Conservation (phyloP, 2,797 vertebrate genomes). For the Characodon lateralis region DNA sequence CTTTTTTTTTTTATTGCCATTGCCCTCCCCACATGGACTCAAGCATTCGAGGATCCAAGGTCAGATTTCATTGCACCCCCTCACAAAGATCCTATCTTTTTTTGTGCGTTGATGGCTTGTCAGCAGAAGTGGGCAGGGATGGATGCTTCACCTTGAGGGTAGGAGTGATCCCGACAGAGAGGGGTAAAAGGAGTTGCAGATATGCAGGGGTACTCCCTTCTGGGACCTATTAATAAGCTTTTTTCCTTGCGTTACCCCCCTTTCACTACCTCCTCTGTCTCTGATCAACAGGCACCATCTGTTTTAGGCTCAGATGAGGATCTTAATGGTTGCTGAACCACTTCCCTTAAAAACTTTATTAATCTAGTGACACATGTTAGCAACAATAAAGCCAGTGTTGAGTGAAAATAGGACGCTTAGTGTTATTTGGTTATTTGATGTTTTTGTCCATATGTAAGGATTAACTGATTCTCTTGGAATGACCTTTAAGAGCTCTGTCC, state of each 20-base stretch:
- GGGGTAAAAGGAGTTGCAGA: slow-evolving; percentile 24
- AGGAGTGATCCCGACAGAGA: slow-evolving; percentile 37
- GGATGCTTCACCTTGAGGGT: slow-evolving; percentile 59
- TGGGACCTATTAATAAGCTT: slow-evolving; percentile 64
- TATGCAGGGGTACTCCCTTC: slow-evolving; percentile 46
- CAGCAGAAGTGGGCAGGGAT: slow-evolving; percentile 67
- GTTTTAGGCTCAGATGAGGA: slow-evolving; percentile 57
- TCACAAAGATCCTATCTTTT: slow-evolving; percentile 48
- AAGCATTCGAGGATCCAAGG: slow-evolving; percentile 67
- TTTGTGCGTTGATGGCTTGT: slow-evolving; percentile 41
- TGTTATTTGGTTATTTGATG: not conserved
- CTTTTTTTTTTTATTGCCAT: slow-evolving; percentile 20
- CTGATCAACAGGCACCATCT: slow-evolving; percentile 66
- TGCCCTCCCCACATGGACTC: slow-evolving; percentile 38
- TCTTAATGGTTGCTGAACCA: slow-evolving; percentile 59
- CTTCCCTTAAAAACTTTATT: slow-evolving; percentile 63
- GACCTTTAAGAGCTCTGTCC: not conserved
- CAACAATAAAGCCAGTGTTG: slow-evolving; percentile 37
- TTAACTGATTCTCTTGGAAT: not conserved
- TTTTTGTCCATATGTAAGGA: too few species aligned
- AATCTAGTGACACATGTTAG: slow-evolving; percentile 38
- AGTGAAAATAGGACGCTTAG: slow-evolving; percentile 18
- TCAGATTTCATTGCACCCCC: slow-evolving; percentile 47
- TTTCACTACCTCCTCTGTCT: slow-evolving; percentile 18
- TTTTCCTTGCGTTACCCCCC: slow-evolving; percentile 44